Base-by-base conservation (phyloP, 2,888 invertebrate genomes). In the Apodemia duryi region DNA sequence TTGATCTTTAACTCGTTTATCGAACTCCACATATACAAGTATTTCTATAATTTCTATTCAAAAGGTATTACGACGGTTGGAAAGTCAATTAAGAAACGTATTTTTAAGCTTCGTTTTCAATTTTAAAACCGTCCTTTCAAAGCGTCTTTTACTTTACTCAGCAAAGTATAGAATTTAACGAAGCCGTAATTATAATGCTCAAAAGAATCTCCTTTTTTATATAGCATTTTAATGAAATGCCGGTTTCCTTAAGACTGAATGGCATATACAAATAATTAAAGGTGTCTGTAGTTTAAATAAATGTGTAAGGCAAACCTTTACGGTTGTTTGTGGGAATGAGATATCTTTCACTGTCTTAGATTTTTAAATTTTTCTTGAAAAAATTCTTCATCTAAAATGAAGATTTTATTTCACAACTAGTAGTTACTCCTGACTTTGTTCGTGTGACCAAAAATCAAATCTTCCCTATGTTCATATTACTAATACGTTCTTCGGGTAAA, bases 121-220 rank as follows among this genome's bases (percentile, higher is more conserved):
- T 82, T 82, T 83, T 81, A 82, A 83, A 80, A 78, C 77, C 76
- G 75, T 76, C 75, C 75, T 80, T 81, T 82, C 75, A 84, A 82
- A 82, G 77, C 79, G 75, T 76, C 82, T 83, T 83, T 84, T 81
- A 78, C 79, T 81, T 81, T 81, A 78, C 82, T 79, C 80, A 79
- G 80, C 79, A 80, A 82, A 83, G 83, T 79, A 77, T 80, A 77
- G 82, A 83, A 81, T 86, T 85, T 85, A 86, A 87, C 82, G 88
- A 86, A 83, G 83, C 79, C 81, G 77, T 85, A 85, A 86, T 85
- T 86, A 85, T 83, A 83, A 83, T 81, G 81, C 78, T 83, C 75
- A 81, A 84, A 85, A 82, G 83, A 83, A 77, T 77, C 78, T 75
- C 74, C 77, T 78, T 80, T 82, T 82, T 79, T 76, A 74, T 75